Base-by-base conservation (phyloP, 30 jellyfish, hydroid and myxozoan species). In the Aurelia aurita region DNA sequence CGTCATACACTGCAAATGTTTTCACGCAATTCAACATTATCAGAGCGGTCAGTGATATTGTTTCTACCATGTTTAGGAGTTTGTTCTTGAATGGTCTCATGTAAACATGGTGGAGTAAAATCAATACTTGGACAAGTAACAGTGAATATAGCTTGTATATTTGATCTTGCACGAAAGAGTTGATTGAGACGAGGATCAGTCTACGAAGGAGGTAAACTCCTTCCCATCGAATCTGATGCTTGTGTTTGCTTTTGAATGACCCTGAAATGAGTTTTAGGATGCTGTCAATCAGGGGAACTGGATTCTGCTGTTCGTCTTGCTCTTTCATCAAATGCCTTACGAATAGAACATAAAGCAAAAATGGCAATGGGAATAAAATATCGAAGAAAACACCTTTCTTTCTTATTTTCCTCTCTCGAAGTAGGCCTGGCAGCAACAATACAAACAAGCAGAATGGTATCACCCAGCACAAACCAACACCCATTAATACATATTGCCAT, bases 161-260 rank as follows among this genome's bases (percentile, higher is more conserved):
- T 20, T 57, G 87, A 23, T 70, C 62, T 32, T 68, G 74, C 11
- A 72, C 72, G 15, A 70, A 72, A n/a, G 58, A 3, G 26, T 29
- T 15, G 39, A 70, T 34, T n/a, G 34, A 31, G 31, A 70, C 72
- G 34, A 84, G 71, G 5, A 69, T n/a, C 58, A 84, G 53, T 34
- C 87, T 69, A 18, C 93, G 93, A 32, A 71, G 14, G 29, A 84
- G 26, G 74, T 44, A 65, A 14, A 68, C 87, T 13, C 71, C 79
- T 58, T 84, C 93, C 87, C 93, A 68, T 11, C 68, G 46, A 2
- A 31, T 54, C 10, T 57, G 89, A 12, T 67, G 20, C 11, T 21
- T 44, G 14, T 22, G 64, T 22, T 27, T 8, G 45, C 61, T 68
- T 58, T 21, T 59, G 78, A 77, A 77, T 4, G 88, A 79, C 14